Evolutionary conservation across 2,113 vertebrate genomes (phyloP), one percentile per base, ranked within the genome.

Genomic region (Caranx melampygus): DNA sequence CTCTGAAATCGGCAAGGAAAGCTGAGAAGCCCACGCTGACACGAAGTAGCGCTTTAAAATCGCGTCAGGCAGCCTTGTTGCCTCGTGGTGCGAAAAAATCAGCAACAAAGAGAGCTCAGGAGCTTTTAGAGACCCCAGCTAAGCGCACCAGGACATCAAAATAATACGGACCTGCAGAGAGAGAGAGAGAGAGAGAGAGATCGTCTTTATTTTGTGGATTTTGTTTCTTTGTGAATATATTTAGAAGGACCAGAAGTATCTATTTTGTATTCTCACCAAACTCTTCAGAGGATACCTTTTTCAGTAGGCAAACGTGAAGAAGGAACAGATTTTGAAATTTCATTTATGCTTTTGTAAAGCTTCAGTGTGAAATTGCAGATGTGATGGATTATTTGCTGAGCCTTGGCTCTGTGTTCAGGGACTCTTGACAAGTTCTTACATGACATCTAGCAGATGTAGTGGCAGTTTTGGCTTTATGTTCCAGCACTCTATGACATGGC

Each of bases 61-160:
- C 15, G 3, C 69, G 66, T 44, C 72, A 12, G n/a, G 75, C 79
- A 7, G 63, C 83, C 18, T 58, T 51, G 6, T 59, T 73, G 40
- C 78, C 90, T 11, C 87, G 82, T 20, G 82, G 60, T 37, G 77
- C 66, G 2, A 71, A 72, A 12, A 93, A 90, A 79, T 52, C 52
- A 2, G 59, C 90, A 31, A 78, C 66, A 21, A 95, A 94, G 75
- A 93, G 93, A 85, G 66, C 83, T 65, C 83, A 49, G 82, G 92
- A 93, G 75, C 78, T 73, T 26, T 15, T 62, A 18, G 78, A 77
- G 45, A 87, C 86, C 20, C 92, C 91, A 0, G 87, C 90, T 1
- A 96, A 96, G 74, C 94, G 95, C 72, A 94, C 93, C 81, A 93
- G 95, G 87, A 93, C 88, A 11, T 94, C 49, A 44, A 95, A 94